These are phyloP conservation scores for Cryptoprocta ferox DNA, from an alignment of 2,797 vertebrate genomes.

Conservation along the genomic window DNA sequence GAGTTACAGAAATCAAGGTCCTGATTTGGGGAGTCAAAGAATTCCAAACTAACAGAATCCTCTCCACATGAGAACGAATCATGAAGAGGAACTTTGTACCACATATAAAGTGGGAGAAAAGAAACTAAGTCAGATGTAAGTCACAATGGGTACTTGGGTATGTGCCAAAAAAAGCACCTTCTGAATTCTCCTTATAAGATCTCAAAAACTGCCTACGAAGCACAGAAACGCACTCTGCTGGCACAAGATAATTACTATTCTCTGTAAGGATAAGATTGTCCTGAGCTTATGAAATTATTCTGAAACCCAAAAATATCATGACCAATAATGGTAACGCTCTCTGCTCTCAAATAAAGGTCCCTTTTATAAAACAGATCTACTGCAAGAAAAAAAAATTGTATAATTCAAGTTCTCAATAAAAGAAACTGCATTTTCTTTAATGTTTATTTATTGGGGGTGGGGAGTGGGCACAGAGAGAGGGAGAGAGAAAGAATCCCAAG, in stretches of 20 bases:
- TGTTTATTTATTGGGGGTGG: too few relatives aligned
- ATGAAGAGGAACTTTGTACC: neutral
- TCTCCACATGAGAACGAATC: neutral
- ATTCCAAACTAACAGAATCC: neutral
- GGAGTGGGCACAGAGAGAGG: too few relatives aligned
- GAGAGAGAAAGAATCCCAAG: too few relatives aligned
- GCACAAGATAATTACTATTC: neutral
- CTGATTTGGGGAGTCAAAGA: neutral
- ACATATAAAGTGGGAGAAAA: neutral
- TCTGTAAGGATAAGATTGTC: neutral
- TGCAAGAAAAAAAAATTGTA: neutral
- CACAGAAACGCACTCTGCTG: neutral
- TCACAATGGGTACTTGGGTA: neutral
- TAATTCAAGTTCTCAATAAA: neutral
- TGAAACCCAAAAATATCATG: neutral
- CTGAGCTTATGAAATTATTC: neutral
- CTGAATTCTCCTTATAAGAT: neutral
- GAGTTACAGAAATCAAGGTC: neutral
- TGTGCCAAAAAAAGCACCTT: neutral
- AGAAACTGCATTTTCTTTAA: neutral
- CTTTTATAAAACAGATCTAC: neutral
- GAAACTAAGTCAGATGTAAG: neutral
- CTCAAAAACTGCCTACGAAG: neutral
- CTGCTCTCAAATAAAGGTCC: conserved; percentile 3
- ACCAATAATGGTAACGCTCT: neutral